Evolutionary conservation across 2,113 vertebrate genomes (phyloP), one percentile per base, ranked within the genome.

Genomic region (Bombycilla garrulus): DNA sequence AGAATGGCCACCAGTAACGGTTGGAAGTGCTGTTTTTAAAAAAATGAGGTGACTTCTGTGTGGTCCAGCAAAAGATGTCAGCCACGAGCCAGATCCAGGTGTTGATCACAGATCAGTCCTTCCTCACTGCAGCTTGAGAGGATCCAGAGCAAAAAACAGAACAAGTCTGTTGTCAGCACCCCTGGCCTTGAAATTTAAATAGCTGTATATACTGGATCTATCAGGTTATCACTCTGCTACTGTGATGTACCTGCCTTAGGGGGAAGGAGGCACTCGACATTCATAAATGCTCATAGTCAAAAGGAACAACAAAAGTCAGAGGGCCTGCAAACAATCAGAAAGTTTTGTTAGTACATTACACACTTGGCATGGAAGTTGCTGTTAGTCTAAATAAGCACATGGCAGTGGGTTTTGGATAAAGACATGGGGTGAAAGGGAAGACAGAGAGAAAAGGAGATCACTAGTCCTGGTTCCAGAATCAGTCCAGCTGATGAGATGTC

Each of bases 361-460:
- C 8, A 23, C 25, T 47, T 47, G n/a, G 11, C 21, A 3, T 47
- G 29, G 8, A 67, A 26, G 29, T 67, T 74, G 45, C 13, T 45
- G 20, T 40, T 53, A 18, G 24, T 60, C n/a, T 53, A 0, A 12
- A 8, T n/a, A 14, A 66, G 23, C 2, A 0, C 28, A 8, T 60
- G 70, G 29, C n/a, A 69, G 6, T 61, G n/a, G 29, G 14, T n/a
- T 67, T 47, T 47, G 69, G 24, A 26, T 15, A 40, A 82, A 67
- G 17, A 25, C 14, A 6, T 40, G 26, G 38, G 24, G 6, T 47
- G 54, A 47, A 76, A 74, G 16, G 16, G 11, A 53, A 40, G 11
- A 66, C 22, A 19, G 69, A 44, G 56, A 72, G 85, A 44, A 42
- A 29, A 60, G 40, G 31, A 81, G 54, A 31, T 31, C n/a, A 15